Base-by-base conservation (phyloP, 2,888 invertebrate species). In the Dione juno region DNA sequence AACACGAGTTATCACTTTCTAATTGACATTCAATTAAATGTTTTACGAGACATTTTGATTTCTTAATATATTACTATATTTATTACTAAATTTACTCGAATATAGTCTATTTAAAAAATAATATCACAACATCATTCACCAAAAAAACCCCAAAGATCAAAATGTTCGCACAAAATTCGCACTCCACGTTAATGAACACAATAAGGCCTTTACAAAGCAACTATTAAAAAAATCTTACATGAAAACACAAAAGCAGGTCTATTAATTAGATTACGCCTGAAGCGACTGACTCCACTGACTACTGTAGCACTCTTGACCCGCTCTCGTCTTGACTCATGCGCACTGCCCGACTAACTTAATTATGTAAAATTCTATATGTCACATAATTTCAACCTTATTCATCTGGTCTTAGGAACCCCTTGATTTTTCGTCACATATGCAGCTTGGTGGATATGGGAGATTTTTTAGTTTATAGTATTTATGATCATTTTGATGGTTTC, bases 271-370 rank as follows among this genome's bases (percentile, higher is more conserved):
- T 88, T 87, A 84, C 73, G 72, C 74, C 75, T 77, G 78, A 74
- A 35, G 69, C 70, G 67, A 59, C 70, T 66, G 76, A 80, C 80
- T 81, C 79, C 64, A 81, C 50, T 64, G 64, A 64, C 64, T 64
- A 81, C 80, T 74, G 48, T 45, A 54, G 77, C 77, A 76, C 77
- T 75, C 78, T 80, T 77, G 79, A 80, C 77, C 78, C 76, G 79
- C 79, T 78, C 87, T 88, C 77, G 71, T 83, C 76, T 81, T 77
- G 72, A 82, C 76, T 82, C 88, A 88, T 89, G 89, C 89, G 89
- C 89, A 82, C 75, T 85, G 73, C 77, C 66, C 81, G 70, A 68
- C 71, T 77, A 76, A 77, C 77, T 76, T 76, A 77, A 76, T 75
- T 77, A 81, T 82, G 81, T 79, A 78, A 68, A 69, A 37, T 16